phyloP scores from a whole-genome alignment of 2,113 vertebrate species.

The Pangasianodon hypophthalmus region DNA sequence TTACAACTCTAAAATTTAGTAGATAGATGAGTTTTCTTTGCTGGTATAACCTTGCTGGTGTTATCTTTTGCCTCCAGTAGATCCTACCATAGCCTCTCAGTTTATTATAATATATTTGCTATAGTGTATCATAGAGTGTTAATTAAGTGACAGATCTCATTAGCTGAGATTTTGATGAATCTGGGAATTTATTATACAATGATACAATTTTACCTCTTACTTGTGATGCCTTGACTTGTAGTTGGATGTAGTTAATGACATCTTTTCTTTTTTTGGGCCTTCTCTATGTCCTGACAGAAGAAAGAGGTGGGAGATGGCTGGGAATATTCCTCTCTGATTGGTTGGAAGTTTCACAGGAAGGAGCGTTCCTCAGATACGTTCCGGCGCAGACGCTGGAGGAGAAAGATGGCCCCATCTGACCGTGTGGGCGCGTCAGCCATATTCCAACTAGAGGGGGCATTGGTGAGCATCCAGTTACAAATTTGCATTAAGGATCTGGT shows the following conservation, averaged over 20 bases:
- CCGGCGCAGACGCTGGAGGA: conserved; percentile 91
- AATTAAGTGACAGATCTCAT: not conserved
- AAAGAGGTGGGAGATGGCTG: conserved; percentile 84
- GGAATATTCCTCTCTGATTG: conserved; percentile 96
- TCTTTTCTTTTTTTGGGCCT: not conserved
- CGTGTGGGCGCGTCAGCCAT: conserved; percentile 86
- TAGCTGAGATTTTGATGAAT: not conserved
- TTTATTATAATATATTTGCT: not conserved
- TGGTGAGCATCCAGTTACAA: conserved; percentile 76
- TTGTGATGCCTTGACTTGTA: not conserved
- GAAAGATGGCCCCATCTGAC: conserved; percentile 91
- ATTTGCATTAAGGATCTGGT: not conserved
- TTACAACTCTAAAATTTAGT: not conserved
- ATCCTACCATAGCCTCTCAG: not conserved
- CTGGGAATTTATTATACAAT: not conserved
- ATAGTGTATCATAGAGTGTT: not conserved
- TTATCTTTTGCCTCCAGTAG: not conserved
- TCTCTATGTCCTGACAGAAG: conserved; percentile 57
- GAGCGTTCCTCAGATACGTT: conserved; percentile 89
- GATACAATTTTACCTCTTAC: not conserved
- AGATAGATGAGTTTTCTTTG: not conserved
- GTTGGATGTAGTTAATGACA: too few species aligned
- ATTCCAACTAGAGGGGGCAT: conserved; percentile 91
- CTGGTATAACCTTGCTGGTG: not conserved
- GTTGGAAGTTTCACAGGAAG: conserved; percentile 96